Percentiles rank a stretch among this genome's conserved stretches.
These are phyloP conservation scores for Drosophila koepferae DNA, from an alignment of 2,888 invertebrate genomes.

Conservation along the genomic window DNA sequence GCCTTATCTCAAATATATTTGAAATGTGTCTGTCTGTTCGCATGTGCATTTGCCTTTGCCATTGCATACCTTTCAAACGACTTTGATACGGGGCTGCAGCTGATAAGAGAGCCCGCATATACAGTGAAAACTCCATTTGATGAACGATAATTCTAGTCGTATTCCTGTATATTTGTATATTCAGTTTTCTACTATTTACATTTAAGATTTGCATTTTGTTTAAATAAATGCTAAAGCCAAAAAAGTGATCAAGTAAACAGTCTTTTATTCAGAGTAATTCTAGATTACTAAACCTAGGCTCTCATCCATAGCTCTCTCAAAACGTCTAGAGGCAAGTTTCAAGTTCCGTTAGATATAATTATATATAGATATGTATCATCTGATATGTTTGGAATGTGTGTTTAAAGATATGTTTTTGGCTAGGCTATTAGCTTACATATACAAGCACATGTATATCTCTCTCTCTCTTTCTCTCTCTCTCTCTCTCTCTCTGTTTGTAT, in stretches of 20 bases:
- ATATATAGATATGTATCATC: conserved; percentile 1
- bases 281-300: not conserved
- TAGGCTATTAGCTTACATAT: conserved; percentile 22
- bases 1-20: conserved; percentile 62
- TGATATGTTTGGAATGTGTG: conserved; percentile 42
- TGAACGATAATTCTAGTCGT: not conserved
- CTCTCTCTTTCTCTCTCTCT: no score
- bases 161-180: not conserved
- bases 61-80: conserved; percentile 72
- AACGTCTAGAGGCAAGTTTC: conserved; percentile 11
- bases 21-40: conserved; percentile 32
- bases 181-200: not conserved
- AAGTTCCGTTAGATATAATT: conserved; percentile 22
- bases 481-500: conserved; percentile 3
- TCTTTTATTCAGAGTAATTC: conserved; percentile 12
- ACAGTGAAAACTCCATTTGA: not conserved
- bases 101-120: conserved; percentile 57
- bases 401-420: conserved; percentile 3
- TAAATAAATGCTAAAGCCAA: conserved; percentile 5
- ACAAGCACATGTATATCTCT: not conserved
- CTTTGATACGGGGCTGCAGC: conserved; percentile 47
- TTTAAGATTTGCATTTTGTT: conserved; percentile 4
- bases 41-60: conserved; percentile 11
- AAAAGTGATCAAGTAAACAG: not conserved
- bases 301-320: conserved; percentile 3